These are phyloP conservation scores for Petroica traversi DNA, from an alignment of 2,113 vertebrate genomes.

Conservation along the genomic window DNA sequence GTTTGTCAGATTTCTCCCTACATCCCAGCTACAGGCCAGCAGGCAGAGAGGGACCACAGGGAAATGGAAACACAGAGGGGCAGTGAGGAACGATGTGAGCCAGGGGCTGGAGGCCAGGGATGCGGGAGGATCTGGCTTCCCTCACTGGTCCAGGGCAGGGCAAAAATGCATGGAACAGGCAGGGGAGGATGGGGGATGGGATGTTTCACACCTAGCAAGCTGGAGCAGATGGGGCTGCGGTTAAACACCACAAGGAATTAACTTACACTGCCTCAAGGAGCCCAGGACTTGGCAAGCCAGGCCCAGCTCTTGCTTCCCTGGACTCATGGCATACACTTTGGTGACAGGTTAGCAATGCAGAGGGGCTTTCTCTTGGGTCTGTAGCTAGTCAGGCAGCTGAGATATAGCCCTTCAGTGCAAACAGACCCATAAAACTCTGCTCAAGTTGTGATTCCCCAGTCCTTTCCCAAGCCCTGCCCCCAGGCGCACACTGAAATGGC, in stretches of 20 bases:
- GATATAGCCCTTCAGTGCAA: slow-evolving; percentile 26
- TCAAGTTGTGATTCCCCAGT: neutral
- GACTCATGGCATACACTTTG: neutral
- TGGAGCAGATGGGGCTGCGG: slow-evolving; percentile 5
- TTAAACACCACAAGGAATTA: neutral
- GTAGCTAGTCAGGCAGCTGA: neutral
- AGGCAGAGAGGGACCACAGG: neutral
- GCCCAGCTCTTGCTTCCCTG: neutral
- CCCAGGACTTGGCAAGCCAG: neutral
- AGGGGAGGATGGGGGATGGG: neutral
- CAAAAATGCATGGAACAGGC: neutral
- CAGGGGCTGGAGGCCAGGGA: neutral
- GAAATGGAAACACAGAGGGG: neutral
- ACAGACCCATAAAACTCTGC: neutral
- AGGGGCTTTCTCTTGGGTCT: neutral
- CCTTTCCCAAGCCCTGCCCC: neutral
- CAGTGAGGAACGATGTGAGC: accelerated
- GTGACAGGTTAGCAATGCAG: neutral
- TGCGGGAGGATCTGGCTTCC: neutral
- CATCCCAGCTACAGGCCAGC: neutral
- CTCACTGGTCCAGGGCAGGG: neutral
- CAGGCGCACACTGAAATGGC: neutral
- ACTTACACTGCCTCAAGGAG: neutral
- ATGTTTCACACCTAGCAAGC: slow-evolving; percentile 42
- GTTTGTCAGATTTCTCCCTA: neutral